These are phyloP conservation scores for Pseudeuparius sepicola DNA, from an alignment of 2,888 invertebrate species.

Conservation along the genomic window DNA sequence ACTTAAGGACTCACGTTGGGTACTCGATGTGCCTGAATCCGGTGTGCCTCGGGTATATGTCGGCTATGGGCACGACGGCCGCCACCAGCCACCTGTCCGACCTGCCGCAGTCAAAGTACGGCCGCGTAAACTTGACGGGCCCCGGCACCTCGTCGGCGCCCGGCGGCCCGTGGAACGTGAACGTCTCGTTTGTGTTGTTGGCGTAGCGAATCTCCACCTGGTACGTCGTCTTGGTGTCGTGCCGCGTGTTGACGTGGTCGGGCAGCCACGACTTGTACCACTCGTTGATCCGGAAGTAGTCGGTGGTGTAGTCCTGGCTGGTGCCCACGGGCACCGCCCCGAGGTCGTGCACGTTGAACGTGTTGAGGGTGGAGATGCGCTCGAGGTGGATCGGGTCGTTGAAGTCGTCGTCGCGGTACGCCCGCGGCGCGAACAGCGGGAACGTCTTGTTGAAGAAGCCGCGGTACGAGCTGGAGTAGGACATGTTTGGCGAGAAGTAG, in stretches of 20 bases:
- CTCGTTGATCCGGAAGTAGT: conserved; percentile 84
- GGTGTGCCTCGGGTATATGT: conserved; percentile 89
- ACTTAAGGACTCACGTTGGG: conserved; percentile 61
- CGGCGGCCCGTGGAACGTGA: conserved; percentile 88
- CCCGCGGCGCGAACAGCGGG: conserved; percentile 83
- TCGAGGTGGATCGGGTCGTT: conserved; percentile 94
- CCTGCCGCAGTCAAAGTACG: conserved; percentile 93
- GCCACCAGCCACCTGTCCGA: conserved; percentile 94
- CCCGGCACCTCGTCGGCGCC: conserved; percentile 86
- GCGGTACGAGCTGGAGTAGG: conserved; percentile 87
- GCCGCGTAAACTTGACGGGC: conserved; percentile 88
- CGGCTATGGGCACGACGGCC: conserved; percentile 89
- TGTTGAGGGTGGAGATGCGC: conserved; percentile 89
- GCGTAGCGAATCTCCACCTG: conserved; percentile 83
- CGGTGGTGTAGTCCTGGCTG: conserved; percentile 82
- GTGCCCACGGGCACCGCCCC: conserved; percentile 69
- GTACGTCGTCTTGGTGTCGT: conserved; percentile 87
- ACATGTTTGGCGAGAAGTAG: conserved; percentile 89
- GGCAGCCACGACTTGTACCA: conserved; percentile 92
- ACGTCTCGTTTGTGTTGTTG: conserved; percentile 92
- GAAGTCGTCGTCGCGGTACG: conserved; percentile 84
- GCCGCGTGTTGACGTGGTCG: conserved; percentile 66
- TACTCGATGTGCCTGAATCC: conserved; percentile 88
- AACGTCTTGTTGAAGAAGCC: conserved; percentile 96
- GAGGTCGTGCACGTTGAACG: conserved; percentile 76